Evolutionary conservation across 2,888 invertebrate genomes (phyloP).

Genomic region (Chelonus formosanus): DNA sequence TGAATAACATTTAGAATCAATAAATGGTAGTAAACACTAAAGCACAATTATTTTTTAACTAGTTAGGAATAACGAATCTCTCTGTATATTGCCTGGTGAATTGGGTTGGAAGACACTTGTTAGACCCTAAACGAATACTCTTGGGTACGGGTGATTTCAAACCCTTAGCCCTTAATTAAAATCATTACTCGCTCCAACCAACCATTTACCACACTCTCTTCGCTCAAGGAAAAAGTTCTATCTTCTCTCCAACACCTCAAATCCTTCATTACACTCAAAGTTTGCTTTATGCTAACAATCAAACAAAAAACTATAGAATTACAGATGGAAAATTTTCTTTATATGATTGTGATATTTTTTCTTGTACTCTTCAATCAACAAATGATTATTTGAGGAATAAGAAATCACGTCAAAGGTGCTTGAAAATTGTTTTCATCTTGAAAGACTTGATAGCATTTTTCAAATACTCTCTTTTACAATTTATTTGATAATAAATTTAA

Average conservation of each 20-base stretch:
- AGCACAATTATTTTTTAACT: not conserved
- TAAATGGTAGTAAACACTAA: too few relatives aligned
- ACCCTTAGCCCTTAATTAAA: constrained; percentile 48
- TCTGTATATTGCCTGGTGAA: constrained; percentile 40
- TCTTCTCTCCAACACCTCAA: constrained; percentile 41
- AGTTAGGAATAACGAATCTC: constrained; percentile 10
- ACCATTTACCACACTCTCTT: constrained; percentile 34
- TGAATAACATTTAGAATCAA: too few relatives aligned
- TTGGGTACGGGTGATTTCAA: constrained; percentile 38
- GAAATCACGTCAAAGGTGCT: not conserved
- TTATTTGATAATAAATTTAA: too few relatives aligned
- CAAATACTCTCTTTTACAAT: too few relatives aligned
- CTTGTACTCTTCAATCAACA: too few relatives aligned
- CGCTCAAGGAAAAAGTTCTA: constrained; percentile 38
- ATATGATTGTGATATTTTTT: constrained; percentile 10
- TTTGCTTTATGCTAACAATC: constrained; percentile 41
- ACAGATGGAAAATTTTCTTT: not conserved
- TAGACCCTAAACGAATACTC: constrained; percentile 30
- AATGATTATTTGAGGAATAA: not conserved
- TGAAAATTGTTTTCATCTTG: too few relatives aligned
- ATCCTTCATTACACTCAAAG: constrained; percentile 45
- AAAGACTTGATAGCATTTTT: too few relatives aligned
- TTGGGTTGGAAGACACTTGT: constrained; percentile 34
- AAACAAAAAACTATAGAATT: not conserved
- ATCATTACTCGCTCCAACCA: constrained; percentile 46